These are phyloP conservation scores for Synanthedon myopaeformis DNA, from an alignment of 2,888 invertebrate genomes.

Conservation along the genomic window DNA sequence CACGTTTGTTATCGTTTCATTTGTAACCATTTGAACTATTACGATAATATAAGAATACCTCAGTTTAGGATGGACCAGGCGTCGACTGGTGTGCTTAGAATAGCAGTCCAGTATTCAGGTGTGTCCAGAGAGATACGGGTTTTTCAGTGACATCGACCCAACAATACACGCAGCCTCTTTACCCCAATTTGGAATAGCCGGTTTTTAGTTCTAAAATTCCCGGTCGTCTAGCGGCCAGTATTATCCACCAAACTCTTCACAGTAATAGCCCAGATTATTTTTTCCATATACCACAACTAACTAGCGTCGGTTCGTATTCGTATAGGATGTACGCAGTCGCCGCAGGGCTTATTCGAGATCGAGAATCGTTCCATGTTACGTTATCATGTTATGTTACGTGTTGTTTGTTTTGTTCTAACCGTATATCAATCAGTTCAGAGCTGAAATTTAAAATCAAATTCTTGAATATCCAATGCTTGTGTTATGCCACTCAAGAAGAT, in stretches of 20 bases:
- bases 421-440: slow-evolving; percentile 42
- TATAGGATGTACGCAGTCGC: slow-evolving; percentile 45
- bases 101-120: slow-evolving; percentile 49
- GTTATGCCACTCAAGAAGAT: too few species aligned
- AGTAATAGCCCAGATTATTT: slow-evolving; percentile 60
- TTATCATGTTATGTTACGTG: slow-evolving; percentile 60
- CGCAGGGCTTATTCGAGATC: slow-evolving; percentile 64
- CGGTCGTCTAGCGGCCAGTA: slow-evolving; percentile 15
- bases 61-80: slow-evolving; percentile 70
- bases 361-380: slow-evolving; percentile 60
- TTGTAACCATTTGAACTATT: slow-evolving; percentile 68
- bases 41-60: slow-evolving; percentile 65
- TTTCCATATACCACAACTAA: slow-evolving; percentile 51
- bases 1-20: slow-evolving; percentile 67
- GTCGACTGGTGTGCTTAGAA: slow-evolving; percentile 65
- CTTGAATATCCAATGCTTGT: too few species aligned
- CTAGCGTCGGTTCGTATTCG: slow-evolving; percentile 31
- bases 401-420: slow-evolving; percentile 56
- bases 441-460: slow-evolving; percentile 14
- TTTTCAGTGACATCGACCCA: slow-evolving; percentile 56
- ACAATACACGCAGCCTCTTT: slow-evolving; percentile 46
- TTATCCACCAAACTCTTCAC: slow-evolving; percentile 34
- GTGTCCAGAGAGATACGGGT: slow-evolving; percentile 43
- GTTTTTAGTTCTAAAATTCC: slow-evolving; percentile 46
- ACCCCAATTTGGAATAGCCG: slow-evolving; percentile 29